Percentiles rank a stretch among this genome's conserved stretches.
These are phyloP conservation scores for Tachysurus fulvidraco DNA, from an alignment of 2,113 vertebrate genomes.

Conservation along the genomic window DNA sequence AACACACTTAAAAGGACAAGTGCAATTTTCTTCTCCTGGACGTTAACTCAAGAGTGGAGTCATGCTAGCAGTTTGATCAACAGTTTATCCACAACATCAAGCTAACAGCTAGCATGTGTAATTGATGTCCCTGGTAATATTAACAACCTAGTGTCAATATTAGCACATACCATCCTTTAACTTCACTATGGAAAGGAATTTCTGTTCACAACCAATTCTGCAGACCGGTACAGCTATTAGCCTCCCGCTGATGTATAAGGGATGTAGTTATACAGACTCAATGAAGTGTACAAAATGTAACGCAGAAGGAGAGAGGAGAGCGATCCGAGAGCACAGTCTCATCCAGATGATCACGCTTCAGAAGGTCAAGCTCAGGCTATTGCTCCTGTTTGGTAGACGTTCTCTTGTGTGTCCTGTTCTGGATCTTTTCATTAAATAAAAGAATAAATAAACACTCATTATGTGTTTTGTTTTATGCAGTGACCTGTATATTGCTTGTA, in stretches of 20 bases:
- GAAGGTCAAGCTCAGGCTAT: conserved; percentile 34
- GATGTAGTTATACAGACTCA: neutral
- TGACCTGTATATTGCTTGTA: too few relatives aligned
- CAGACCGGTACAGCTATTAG: neutral
- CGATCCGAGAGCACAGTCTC: neutral
- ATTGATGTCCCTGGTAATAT: neutral
- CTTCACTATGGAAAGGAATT: neutral
- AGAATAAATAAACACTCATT: neutral
- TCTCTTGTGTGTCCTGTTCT: neutral
- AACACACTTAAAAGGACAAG: neutral
- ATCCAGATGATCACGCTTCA: conserved; percentile 9
- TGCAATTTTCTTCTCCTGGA: neutral
- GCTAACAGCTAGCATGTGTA: neutral
- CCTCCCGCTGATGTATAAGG: neutral
- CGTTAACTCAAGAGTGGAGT: neutral
- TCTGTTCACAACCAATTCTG: neutral
- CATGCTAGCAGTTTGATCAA: neutral
- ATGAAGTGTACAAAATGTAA: conserved; percentile 20
- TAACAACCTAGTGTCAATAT: neutral
- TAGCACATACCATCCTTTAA: too few relatives aligned
- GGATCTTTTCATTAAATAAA: neutral
- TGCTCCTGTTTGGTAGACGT: neutral
- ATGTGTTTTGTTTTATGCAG: too few relatives aligned
- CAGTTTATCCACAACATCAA: neutral
- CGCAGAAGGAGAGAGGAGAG: conserved; percentile 2